Base-by-base conservation (phyloP, 2,888 invertebrate genomes). In the Campoplex nolae region DNA sequence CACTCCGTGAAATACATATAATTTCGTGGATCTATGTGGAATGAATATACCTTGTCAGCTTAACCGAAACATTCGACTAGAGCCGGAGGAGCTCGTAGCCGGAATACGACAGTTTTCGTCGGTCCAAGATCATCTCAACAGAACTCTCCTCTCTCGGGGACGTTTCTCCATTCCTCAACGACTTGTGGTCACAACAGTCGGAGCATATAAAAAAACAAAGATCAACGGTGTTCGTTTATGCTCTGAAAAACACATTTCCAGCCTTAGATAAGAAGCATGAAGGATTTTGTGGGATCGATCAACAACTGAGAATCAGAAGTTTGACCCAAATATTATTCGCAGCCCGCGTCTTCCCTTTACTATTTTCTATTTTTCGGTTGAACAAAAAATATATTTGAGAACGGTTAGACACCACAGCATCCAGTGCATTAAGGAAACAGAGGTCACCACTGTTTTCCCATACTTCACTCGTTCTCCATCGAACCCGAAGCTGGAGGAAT, bases 21-120 rank as follows among this genome's bases (percentile, higher is more conserved):
- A 48, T 35, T 74, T 18, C 54, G 54, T 76, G 58, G 45, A 68
- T 67, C 65, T 65, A 71, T 71, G 32, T 48, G 35, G 65, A 65
- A 67, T 45, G 32, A 58, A 54, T 65, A 45, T 35, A 77, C 18
- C 62, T 67, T 68, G 77, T 51, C 76, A 42, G 75, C 75, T 76
- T 75, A 62, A 73, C 77, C 67, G 73, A 67, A 67, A 82, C 56
- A 73, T 54, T 65, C 67, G 56, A 18, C 81, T 56, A 56, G 54
- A 81, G 56, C 81, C 67, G 85, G 77, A 76, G 56, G 35, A 48
- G 18, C 42, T 56, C 28, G 65, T 51, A 68, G 56, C 38, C 23
- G 13, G 70, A 56, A n/a, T 32, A 35, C 62, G 28, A 48, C 65
- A 75, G 23, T 18, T 32, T 62, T 62, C 32, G 23, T n/a, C 16